Percentiles rank a stretch among this genome's conserved stretches.
Evolutionary conservation across 2,797 vertebrate genomes (phyloP).

Genomic region (Sciurus vulgaris): DNA sequence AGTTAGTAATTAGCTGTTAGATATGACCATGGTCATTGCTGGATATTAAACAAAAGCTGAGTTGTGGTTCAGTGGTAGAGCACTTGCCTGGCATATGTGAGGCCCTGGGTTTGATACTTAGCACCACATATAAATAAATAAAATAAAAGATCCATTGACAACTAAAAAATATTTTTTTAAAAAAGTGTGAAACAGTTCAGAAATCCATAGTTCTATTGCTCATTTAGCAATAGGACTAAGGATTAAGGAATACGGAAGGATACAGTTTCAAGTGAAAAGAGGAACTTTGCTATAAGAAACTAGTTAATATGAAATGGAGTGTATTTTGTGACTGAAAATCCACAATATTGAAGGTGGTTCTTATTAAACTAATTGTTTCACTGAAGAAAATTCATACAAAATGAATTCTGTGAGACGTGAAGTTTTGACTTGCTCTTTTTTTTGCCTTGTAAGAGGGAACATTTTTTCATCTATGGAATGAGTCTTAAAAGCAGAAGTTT

Average conservation of each 20-base stretch:
- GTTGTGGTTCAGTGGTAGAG: too few species aligned
- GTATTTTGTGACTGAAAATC: slow-evolving; percentile 15
- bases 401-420: background rate
- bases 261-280: slow-evolving; percentile 70
- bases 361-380: background rate
- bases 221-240: too few species aligned
- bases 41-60: background rate
- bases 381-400: slow-evolving; percentile 52
- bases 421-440: background rate
- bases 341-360: background rate
- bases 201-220: slow-evolving; percentile 13
- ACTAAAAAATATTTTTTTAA: too few species aligned
- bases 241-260: slow-evolving; percentile 70
- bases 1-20: slow-evolving; percentile 23
- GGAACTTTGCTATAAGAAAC: slow-evolving; percentile 69
- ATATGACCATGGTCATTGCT: background rate
- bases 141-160: too few species aligned
- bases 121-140: too few species aligned
- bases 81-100: too few species aligned
- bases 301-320: slow-evolving; percentile 41
- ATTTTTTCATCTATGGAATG: slow-evolving; percentile 45
- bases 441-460: background rate
- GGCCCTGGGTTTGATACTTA: too few species aligned
- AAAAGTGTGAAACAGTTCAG: slow-evolving; percentile 7
- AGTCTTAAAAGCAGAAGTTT: slow-evolving; percentile 56